Evolutionary conservation across 2,113 vertebrate species (phyloP), one percentile per base, ranked within the genome.

Genomic region (Paralichthys olivaceus): DNA sequence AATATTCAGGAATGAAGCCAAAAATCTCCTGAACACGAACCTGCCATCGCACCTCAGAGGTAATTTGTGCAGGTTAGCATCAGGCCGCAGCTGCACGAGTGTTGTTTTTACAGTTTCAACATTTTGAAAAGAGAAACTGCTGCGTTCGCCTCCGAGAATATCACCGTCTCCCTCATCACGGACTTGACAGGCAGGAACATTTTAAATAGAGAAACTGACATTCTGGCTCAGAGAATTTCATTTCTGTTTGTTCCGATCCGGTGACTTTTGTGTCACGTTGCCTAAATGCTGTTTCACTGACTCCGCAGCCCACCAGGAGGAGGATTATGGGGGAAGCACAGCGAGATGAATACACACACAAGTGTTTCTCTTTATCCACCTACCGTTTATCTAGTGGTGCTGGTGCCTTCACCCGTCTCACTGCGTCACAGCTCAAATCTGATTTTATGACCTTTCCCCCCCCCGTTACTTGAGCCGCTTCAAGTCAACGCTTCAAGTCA

Each of bases 241-340:
- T 81, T 69, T 70, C 5, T 37, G 59, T 69, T 68, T 26, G 72
- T 84, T 86, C 60, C 15, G 1, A 73, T 54, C 61, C 64, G 64
- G 9, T 59, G 71, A 61, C 20, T 64, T 79, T 47, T 47, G 29
- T 53, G 61, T 56, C 74, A 73, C 74, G 2, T 49, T 64, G 64
- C 70, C 28, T 20, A 49, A 80, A 72, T 56, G 61, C 15, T 11
- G 45, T 49, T 49, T 49, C 45, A 13, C 9, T 1, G 17, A 7
- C 23, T 79, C 56, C 45, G 29, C 59, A 29, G 37, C 26, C 59
- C 83, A 77, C 13, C 69, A 61, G 72, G 23, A 68, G 49, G 25
- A 19, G 29, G 79, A 79, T 77, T 67, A 73, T 40, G 20, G 3
- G 45, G 47, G 61, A 47, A 68, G 47, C 63, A 49, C n/a, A 34